These are phyloP conservation scores for Acanthosepion esculentum DNA, from an alignment of 2,888 invertebrate species.

Conservation along the genomic window DNA sequence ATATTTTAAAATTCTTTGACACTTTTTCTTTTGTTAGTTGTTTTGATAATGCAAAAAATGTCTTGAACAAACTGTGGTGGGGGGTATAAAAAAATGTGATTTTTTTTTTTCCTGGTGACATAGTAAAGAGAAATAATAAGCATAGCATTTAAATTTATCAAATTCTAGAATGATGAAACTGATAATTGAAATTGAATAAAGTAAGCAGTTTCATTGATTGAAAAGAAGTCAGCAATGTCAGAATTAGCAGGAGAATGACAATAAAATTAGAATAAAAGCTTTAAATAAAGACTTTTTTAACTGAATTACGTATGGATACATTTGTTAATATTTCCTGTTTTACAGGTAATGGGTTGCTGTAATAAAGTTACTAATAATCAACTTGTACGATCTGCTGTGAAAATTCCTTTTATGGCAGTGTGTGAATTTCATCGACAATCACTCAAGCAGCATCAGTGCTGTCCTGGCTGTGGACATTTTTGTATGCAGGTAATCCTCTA, in stretches of 20 bases:
- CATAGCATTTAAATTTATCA: too few species aligned
- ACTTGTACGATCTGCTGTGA: conserved; percentile 73
- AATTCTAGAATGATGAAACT: too few species aligned
- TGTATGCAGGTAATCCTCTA: conserved; percentile 83
- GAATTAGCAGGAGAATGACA: neutral
- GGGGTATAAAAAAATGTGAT: too few species aligned
- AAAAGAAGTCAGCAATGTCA: neutral
- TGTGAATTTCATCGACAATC: conserved; percentile 87
- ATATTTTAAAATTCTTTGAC: too few species aligned
- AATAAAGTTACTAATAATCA: conserved; percentile 78
- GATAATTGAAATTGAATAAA: too few species aligned
- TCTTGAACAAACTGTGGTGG: too few species aligned
- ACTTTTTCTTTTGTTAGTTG: too few species aligned
- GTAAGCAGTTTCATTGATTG: too few species aligned
- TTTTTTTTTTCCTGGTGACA: too few species aligned
- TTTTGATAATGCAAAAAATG: too few species aligned
- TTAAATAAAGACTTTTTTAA: neutral
- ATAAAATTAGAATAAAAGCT: neutral
- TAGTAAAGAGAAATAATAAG: too few species aligned
- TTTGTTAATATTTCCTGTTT: neutral
- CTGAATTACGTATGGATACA: neutral
- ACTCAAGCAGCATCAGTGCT: conserved; percentile 87
- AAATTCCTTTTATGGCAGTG: conserved; percentile 85
- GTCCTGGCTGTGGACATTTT: conserved; percentile 91
- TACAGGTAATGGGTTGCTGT: conserved; percentile 82